Conservation (phyloP, 2,797 vertebrate species). For the Trachurus trachurus region DNA sequence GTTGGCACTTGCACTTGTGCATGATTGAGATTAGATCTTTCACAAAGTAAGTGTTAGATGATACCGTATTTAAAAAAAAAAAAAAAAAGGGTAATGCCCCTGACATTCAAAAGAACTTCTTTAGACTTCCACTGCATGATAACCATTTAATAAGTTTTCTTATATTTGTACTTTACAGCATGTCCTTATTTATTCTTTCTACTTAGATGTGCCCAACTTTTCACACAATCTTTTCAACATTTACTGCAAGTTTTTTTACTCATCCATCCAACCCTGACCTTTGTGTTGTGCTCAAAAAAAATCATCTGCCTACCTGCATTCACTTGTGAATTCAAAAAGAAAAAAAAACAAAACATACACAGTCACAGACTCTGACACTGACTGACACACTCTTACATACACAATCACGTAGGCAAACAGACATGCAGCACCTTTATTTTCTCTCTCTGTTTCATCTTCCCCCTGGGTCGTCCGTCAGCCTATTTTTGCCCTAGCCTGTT, state of each 20-base stretch:
- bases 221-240: slow-evolving; percentile 15
- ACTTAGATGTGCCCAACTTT: not conserved
- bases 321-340: slow-evolving; percentile 45
- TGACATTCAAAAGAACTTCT: slow-evolving; percentile 56
- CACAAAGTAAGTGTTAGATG: slow-evolving; percentile 59
- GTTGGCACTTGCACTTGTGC: slow-evolving; percentile 57
- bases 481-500: slow-evolving; percentile 77
- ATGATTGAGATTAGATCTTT: slow-evolving; percentile 65
- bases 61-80: slow-evolving; percentile 16
- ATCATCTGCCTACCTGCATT: slow-evolving; percentile 43
- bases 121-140: slow-evolving; percentile 42
- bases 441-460: slow-evolving; percentile 59
- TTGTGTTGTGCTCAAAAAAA: slow-evolving; percentile 18
- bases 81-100: slow-evolving; percentile 41
- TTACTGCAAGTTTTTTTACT: slow-evolving; percentile 1
- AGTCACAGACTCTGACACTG: slow-evolving; percentile 23
- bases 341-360: not conserved
- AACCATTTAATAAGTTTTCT: slow-evolving; percentile 60
- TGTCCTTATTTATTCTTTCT: slow-evolving; percentile 15
- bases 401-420: slow-evolving; percentile 55
- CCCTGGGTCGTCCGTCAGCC: slow-evolving; percentile 63
- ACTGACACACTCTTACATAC: slow-evolving; percentile 37
- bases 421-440: slow-evolving; percentile 63
- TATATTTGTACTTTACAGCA: slow-evolving; percentile 15
- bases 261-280: slow-evolving; percentile 8